These are phyloP conservation scores for Drosophila nigrodunni DNA, from an alignment of 1,140 invertebrate species.

Conservation along the genomic window DNA sequence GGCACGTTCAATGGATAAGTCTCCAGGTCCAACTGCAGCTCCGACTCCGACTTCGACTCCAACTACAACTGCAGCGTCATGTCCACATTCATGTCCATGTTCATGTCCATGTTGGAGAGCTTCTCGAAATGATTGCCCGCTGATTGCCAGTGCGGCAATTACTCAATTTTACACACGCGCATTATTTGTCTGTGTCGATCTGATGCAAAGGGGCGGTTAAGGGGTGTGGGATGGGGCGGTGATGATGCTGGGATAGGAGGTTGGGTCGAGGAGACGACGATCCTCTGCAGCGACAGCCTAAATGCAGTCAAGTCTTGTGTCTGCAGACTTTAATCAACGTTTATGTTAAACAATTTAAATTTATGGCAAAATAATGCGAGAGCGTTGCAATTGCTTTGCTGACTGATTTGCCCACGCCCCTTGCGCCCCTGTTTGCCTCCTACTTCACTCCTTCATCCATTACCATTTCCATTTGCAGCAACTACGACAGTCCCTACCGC, in stretches of 20 bases:
- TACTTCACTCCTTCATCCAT: constrained; percentile 9
- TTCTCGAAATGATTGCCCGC: constrained; percentile 77
- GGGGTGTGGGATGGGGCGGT: constrained; percentile 4
- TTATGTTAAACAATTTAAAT: constrained; percentile 84
- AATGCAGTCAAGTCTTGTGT: constrained; percentile 39
- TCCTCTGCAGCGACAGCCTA: constrained; percentile 61
- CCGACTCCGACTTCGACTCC: too few species aligned
- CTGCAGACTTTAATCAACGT: constrained; percentile 80
- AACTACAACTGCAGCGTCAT: background rate
- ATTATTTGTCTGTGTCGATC: constrained; percentile 82
- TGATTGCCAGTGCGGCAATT: constrained; percentile 80
- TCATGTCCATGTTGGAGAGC: constrained; percentile 18
- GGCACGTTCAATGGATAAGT: constrained; percentile 48
- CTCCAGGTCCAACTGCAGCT: background rate
- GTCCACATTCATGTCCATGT: constrained; percentile 3
- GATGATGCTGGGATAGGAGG: too few species aligned
- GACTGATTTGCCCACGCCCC: constrained; percentile 45
- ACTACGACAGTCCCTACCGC: constrained; percentile 85
- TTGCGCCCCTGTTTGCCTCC: constrained; percentile 3
- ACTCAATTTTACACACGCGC: constrained; percentile 83
- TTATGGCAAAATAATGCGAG: constrained; percentile 83
- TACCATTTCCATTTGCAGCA: constrained; percentile 67
- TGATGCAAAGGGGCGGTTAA: background rate
- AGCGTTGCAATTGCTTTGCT: constrained; percentile 66
- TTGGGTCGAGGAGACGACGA: background rate